Evolutionary conservation across 2,888 invertebrate species (phyloP).

Genomic region (Macaria liturata): DNA sequence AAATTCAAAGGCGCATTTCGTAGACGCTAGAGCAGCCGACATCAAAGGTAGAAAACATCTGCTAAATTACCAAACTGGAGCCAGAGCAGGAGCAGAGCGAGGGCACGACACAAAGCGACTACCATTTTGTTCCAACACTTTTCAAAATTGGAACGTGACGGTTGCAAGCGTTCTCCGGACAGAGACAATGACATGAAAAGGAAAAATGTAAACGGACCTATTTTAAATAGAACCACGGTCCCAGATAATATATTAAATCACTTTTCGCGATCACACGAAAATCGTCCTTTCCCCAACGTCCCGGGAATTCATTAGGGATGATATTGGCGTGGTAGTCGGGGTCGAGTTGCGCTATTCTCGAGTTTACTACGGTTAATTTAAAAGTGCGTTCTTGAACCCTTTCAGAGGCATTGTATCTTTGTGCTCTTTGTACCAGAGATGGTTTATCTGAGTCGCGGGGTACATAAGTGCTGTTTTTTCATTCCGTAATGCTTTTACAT

Average conservation of each 20-base stretch:
- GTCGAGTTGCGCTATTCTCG: conserved; percentile 55
- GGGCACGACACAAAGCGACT: conserved; percentile 74
- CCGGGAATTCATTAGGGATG: conserved; percentile 39
- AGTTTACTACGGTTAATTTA: conserved; percentile 73
- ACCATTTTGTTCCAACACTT: conserved; percentile 83
- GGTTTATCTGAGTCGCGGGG: conserved; percentile 82
- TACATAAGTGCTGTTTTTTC: conserved; percentile 84
- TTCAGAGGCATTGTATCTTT: conserved; percentile 84
- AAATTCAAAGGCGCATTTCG: conserved; percentile 30
- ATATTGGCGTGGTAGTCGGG: conserved; percentile 47
- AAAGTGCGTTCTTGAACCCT: conserved; percentile 84
- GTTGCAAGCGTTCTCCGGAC: conserved; percentile 79
- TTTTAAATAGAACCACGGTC: conserved; percentile 75
- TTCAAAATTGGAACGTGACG: conserved; percentile 84
- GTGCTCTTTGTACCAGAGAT: conserved; percentile 82
- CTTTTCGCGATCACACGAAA: conserved; percentile 48
- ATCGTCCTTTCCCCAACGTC: conserved; percentile 35
- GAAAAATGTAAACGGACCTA: conserved; percentile 82
- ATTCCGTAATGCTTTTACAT: conserved; percentile 84
- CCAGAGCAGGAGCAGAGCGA: conserved; percentile 45
- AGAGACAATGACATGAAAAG: conserved; percentile 83
- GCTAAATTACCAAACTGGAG: conserved; percentile 75
- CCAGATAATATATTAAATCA: conserved; percentile 69
- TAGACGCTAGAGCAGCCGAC: conserved; percentile 41
- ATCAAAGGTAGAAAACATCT: conserved; percentile 75